Base-by-base conservation (phyloP, 2,113 vertebrate genomes). In the Gadus chalcogrammus region DNA sequence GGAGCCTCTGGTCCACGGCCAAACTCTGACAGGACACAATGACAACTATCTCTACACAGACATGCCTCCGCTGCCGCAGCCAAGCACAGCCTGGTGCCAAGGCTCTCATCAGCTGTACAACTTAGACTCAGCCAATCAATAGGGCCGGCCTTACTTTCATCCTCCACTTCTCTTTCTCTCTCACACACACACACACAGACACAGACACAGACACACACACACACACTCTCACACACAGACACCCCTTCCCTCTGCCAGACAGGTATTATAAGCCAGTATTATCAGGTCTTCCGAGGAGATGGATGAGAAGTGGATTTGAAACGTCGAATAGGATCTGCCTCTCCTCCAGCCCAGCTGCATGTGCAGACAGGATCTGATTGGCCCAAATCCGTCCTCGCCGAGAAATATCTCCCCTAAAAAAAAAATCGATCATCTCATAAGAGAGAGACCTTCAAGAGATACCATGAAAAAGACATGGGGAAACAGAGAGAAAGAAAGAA, bases 231-330 rank as follows among this genome's bases (percentile, higher is more conserved):
- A 73, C 78, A 74, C 24, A 3, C 24, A 24, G 6, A 9, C 42
- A 2, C 64, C 68, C 74, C 65, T 69, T 75, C 81, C 79, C 53
- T 81, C 77, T 78, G 77, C 76, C 84, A 89, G 90, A 89, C 88
- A 88, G 88, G 88, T 88, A 89, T 89, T 90, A 90, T 84, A 89
- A 89, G 89, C 82, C 88, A 83, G 88, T 86, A 88, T 89, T 91
- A 90, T 90, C 88, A 84, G 90, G 86, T 87, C 87, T 86, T 86
- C 83, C 86, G 87, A 88, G 90, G 85, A 88, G 79, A 85, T 87
- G 42, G 42, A 48, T 86, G 88, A 88, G 89, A 90, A 87, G 88
- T 90, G 89, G 86, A 91, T 91, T 90, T 91, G 88, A 84, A 87
- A 88, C 80, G 88, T 79, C 85, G 74, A 87, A 91, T 90, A 89